Percentiles rank a stretch among this genome's conserved stretches.
phyloP scores from a whole-genome alignment of 2,113 vertebrate species.

The Cryptotis parvus region DNA sequence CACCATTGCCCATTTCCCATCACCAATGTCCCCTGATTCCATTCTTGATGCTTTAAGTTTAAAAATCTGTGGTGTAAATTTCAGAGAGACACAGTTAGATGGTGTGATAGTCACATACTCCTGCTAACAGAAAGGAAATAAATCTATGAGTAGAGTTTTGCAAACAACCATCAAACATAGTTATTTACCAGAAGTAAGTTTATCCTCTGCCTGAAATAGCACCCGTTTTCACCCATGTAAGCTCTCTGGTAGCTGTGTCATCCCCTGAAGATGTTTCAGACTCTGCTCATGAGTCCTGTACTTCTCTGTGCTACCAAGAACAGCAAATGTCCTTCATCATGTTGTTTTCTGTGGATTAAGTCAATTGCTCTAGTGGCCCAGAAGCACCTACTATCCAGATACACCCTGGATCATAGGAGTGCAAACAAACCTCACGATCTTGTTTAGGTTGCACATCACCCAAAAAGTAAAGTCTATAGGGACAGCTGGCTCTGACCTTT shows the following conservation, averaged over 20 bases:
- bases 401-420: neutral
- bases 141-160: neutral
- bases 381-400: neutral
- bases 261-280: neutral
- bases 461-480: neutral
- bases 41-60: too few species aligned
- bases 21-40: too few species aligned
- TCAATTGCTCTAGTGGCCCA: neutral
- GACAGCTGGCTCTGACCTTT: neutral
- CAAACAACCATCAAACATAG: neutral
- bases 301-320: neutral
- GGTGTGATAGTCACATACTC: neutral
- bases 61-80: neutral
- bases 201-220: neutral
- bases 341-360: neutral
- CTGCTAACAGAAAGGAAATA: neutral
- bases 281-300: too few species aligned
- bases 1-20: too few species aligned
- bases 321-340: neutral
- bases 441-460: neutral
- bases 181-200: neutral
- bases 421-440: neutral
- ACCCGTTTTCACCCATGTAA: neutral
- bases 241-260: rapidly evolving
- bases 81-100: neutral